Evolutionary conservation across 2,797 vertebrate genomes (phyloP).

Genomic region (Telmatherina bonti): DNA sequence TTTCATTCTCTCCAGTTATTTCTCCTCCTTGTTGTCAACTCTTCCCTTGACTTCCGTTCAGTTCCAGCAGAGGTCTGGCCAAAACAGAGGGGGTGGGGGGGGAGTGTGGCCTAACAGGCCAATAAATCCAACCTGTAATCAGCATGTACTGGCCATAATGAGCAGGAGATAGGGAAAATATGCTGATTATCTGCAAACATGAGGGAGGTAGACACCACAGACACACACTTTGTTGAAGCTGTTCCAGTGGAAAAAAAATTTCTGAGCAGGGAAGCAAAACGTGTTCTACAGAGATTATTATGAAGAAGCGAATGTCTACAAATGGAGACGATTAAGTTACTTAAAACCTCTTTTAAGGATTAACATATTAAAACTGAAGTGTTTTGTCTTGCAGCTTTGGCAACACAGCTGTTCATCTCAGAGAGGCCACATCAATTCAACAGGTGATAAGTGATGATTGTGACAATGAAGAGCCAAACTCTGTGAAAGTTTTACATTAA

Average conservation of each 20-base stretch:
- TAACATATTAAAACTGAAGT: too few relatives aligned
- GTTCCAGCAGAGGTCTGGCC: constrained; percentile 50
- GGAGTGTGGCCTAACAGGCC: constrained; percentile 55
- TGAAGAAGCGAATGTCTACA: too few relatives aligned
- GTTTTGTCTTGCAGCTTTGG: too few relatives aligned
- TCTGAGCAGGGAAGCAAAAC: constrained; percentile 35
- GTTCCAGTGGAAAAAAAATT: constrained; percentile 50
- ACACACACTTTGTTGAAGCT: constrained; percentile 44
- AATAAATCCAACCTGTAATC: constrained; percentile 78
- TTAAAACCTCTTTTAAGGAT: too few relatives aligned
- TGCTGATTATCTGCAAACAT: constrained; percentile 70
- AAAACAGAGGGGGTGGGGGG: constrained; percentile 37
- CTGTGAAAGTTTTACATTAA: too few relatives aligned
- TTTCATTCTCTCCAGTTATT: too few relatives aligned
- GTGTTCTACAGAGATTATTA: too few relatives aligned
- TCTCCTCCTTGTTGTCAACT: constrained; percentile 16
- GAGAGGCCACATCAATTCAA: too few relatives aligned
- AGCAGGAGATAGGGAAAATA: constrained; percentile 72
- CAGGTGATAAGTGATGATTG: too few relatives aligned
- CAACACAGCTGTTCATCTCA: too few relatives aligned
- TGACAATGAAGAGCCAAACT: too few relatives aligned
- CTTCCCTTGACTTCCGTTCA: constrained; percentile 21
- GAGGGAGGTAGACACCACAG: constrained; percentile 34
- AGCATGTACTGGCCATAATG: constrained; percentile 70
- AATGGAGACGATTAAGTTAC: too few relatives aligned